These are phyloP conservation scores for Cyaniris semiargus DNA, from an alignment of 2,888 invertebrate genomes.

Conservation along the genomic window DNA sequence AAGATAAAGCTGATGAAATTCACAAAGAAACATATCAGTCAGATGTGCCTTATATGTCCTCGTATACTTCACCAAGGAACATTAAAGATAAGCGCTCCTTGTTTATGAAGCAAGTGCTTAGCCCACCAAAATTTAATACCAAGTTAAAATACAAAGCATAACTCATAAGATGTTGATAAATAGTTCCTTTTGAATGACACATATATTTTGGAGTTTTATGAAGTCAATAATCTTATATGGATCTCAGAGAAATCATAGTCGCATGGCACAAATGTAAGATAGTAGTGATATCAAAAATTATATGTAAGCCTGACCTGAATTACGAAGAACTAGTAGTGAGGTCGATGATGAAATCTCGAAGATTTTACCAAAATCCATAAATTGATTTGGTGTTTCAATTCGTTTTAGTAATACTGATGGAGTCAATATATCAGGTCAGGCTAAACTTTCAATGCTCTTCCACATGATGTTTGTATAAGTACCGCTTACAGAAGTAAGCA, in stretches of 20 bases:
- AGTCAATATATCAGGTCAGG: neutral
- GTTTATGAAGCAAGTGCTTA: conserved; percentile 81
- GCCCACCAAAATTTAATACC: conserved; percentile 78
- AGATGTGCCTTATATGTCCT: conserved; percentile 19
- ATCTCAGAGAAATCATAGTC: conserved; percentile 28
- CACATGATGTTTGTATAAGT: neutral
- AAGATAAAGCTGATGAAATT: conserved; percentile 43
- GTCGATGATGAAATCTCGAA: neutral
- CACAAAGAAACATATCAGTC: conserved; percentile 48
- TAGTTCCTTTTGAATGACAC: conserved; percentile 24
- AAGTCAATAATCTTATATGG: conserved; percentile 20
- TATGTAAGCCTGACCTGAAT: neutral
- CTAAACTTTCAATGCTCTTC: conserved; percentile 3
- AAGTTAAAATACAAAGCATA: conserved; percentile 67
- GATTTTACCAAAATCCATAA: neutral
- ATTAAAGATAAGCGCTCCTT: conserved; percentile 77
- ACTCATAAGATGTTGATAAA: conserved; percentile 24
- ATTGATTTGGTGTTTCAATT: too few relatives aligned
- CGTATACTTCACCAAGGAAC: conserved; percentile 49
- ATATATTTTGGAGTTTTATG: conserved; percentile 26
- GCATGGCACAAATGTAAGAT: conserved; percentile 22
- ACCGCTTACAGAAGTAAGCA: neutral
- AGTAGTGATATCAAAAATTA: conserved; percentile 4
- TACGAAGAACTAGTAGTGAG: too few relatives aligned
- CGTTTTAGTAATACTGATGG: neutral